Evolutionary conservation across 2,888 invertebrate species (phyloP).

Genomic region (Gnatocerus cornutus): DNA sequence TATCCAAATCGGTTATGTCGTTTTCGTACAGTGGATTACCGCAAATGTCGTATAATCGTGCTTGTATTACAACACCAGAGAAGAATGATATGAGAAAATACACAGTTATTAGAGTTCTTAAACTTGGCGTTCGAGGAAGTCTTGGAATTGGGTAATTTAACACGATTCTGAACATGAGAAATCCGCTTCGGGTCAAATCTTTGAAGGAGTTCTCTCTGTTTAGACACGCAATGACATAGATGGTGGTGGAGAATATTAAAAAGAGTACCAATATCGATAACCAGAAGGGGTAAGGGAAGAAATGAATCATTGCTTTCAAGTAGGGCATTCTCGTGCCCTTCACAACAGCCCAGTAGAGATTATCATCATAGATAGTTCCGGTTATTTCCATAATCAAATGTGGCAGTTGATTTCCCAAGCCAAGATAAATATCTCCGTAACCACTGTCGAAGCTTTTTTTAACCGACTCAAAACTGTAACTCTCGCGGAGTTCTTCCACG

Average conservation of each 20-base stretch:
- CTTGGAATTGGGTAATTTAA: slow-evolving; percentile 14
- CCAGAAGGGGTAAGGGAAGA: slow-evolving; percentile 24
- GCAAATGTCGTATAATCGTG: slow-evolving; percentile 37
- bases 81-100: slow-evolving; percentile 27
- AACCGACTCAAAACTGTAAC: slow-evolving; percentile 31
- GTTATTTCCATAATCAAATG: slow-evolving; percentile 39
- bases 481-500: slow-evolving; percentile 33
- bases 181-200: slow-evolving; percentile 4
- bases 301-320: slow-evolving; percentile 39
- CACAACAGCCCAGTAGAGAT: slow-evolving; percentile 45
- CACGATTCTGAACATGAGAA: slow-evolving; percentile 29
- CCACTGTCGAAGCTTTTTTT: slow-evolving; percentile 38
- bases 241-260: slow-evolving; percentile 1
- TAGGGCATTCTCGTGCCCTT: slow-evolving; percentile 40
- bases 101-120: slow-evolving; percentile 13
- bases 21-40: slow-evolving; percentile 45
- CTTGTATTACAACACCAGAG: slow-evolving; percentile 33
- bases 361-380: slow-evolving; percentile 42
- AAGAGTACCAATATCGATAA: slow-evolving; percentile 12
- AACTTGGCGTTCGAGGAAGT: slow-evolving; percentile 5
- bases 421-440: slow-evolving; percentile 47
- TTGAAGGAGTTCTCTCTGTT: slow-evolving; percentile 13
- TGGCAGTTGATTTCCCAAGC: slow-evolving; percentile 41
- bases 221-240: slow-evolving; percentile 16
- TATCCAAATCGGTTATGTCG: slow-evolving; percentile 39